Evolutionary conservation across 2,797 vertebrate species (phyloP).

Genomic region (Acridotheres tristis): DNA sequence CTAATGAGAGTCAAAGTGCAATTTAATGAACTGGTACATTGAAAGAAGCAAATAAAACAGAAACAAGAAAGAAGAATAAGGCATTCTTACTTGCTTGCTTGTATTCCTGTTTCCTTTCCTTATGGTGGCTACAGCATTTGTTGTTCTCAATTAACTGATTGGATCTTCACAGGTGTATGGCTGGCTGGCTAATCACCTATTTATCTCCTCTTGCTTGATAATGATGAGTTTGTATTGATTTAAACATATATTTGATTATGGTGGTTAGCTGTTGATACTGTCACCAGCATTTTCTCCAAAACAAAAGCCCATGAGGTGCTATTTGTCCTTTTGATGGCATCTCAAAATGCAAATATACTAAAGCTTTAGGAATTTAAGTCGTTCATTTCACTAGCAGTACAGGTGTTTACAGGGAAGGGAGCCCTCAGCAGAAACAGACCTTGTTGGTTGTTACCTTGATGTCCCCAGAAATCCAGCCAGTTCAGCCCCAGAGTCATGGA

Average conservation of each 20-base stretch:
- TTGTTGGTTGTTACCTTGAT: background rate
- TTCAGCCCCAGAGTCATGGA: background rate
- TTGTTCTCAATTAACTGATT: background rate
- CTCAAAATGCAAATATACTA: background rate
- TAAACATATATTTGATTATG: background rate
- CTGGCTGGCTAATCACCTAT: background rate
- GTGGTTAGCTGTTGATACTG: background rate
- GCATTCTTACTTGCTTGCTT: background rate
- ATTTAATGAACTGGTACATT: background rate
- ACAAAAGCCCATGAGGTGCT: background rate
- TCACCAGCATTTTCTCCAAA: background rate
- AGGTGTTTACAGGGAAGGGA: background rate
- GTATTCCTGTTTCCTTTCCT: background rate
- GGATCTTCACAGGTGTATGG: background rate
- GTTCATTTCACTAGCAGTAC: background rate
- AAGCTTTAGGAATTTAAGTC: background rate
- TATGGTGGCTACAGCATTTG: background rate
- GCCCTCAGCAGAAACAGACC: background rate
- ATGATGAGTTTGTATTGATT: background rate
- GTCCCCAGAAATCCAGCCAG: background rate
- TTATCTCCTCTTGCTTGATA: background rate
- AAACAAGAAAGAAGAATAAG: background rate
- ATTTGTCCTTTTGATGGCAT: background rate
- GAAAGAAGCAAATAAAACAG: background rate
- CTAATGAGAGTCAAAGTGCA: background rate